phyloP scores from a whole-genome alignment of 2,113 vertebrate genomes.

The Gadus chalcogrammus region DNA sequence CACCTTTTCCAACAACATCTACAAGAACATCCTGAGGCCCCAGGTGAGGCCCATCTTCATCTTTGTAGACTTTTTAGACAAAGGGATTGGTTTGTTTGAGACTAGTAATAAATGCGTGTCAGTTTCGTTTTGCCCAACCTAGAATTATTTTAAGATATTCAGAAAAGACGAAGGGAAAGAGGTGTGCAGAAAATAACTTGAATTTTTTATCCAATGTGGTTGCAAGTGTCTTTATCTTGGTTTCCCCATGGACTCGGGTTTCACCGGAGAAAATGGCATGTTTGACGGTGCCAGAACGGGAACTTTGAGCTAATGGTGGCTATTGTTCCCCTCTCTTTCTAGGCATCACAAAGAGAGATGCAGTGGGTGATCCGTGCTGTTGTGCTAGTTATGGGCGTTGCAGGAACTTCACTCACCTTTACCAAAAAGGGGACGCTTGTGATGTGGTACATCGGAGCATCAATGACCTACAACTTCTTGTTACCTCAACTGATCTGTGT shows the following conservation, averaged over 20 bases:
- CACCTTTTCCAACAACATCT: conserved; percentile 59
- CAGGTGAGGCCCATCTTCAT: neutral
- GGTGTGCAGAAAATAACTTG: too few relatives aligned
- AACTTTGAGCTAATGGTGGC: neutral
- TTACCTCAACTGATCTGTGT: conserved; percentile 78
- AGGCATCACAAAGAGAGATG: conserved; percentile 77
- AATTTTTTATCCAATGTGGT: too few relatives aligned
- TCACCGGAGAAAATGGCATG: too few relatives aligned
- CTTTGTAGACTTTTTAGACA: too few relatives aligned
- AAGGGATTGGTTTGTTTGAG: too few relatives aligned
- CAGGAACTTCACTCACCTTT: conserved; percentile 68
- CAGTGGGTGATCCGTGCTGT: conserved; percentile 74
- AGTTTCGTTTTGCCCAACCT: too few relatives aligned
- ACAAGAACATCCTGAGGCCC: conserved; percentile 54
- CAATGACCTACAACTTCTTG: conserved; percentile 74
- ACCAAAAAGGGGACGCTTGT: conserved; percentile 70
- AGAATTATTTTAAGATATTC: too few relatives aligned
- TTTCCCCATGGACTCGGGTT: too few relatives aligned
- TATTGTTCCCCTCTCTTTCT: conserved; percentile 12
- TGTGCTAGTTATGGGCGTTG: conserved; percentile 68
- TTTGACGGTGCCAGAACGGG: too few relatives aligned
- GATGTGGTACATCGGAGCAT: conserved; percentile 76
- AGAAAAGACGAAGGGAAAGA: too few relatives aligned
- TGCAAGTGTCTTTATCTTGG: too few relatives aligned
- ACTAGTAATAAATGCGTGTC: too few relatives aligned